Evolutionary conservation across 2,113 vertebrate species (phyloP).

Genomic region (Cyphomyrus discorhynchus): DNA sequence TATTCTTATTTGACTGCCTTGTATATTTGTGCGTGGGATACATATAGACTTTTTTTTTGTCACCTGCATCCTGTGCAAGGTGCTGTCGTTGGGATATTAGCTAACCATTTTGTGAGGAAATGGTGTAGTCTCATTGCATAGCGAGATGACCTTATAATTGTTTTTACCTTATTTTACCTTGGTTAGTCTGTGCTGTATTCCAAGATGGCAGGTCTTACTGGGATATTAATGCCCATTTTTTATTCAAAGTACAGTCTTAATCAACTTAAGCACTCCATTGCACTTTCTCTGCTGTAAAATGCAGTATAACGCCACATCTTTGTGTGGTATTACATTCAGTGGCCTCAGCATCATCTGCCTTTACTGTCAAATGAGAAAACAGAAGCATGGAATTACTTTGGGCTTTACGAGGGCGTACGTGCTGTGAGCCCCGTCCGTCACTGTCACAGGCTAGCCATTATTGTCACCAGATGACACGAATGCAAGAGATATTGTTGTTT

Average conservation of each 20-base stretch:
- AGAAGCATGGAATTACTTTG: neutral
- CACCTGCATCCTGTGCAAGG: neutral
- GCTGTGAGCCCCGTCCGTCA: neutral
- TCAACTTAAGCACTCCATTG: neutral
- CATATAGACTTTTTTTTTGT: neutral
- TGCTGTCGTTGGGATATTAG: neutral
- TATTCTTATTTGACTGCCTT: neutral
- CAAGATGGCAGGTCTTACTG: neutral
- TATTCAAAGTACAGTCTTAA: neutral
- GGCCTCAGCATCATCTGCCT: neutral
- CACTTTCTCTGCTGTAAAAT: neutral
- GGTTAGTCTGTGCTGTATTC: neutral
- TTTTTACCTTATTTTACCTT: neutral
- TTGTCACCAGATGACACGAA: neutral
- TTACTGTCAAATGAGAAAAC: neutral
- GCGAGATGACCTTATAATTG: neutral
- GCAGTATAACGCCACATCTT: neutral
- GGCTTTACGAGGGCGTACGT: neutral
- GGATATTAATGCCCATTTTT: neutral
- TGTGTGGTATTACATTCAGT: neutral
- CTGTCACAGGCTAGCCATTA: neutral
- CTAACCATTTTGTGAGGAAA: neutral
- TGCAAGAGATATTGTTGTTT: conserved; percentile 11
- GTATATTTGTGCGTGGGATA: neutral
- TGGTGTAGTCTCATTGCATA: neutral